Conservation (phyloP, 1,140 invertebrate species). For the Solenopsis invicta region DNA sequence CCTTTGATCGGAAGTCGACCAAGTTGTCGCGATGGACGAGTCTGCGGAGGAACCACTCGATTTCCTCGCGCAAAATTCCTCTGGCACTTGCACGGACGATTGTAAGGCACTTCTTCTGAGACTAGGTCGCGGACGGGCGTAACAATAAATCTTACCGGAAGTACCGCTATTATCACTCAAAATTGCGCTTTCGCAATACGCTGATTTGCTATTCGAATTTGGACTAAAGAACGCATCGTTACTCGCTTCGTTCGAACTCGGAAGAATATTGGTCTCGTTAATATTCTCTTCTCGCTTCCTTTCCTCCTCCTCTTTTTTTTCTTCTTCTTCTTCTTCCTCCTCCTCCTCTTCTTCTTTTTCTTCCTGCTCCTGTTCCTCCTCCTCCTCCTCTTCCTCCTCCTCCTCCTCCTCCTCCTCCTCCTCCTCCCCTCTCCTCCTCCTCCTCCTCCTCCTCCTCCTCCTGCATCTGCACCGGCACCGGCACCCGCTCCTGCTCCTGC, state of each 20-base stretch:
- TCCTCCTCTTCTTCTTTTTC: constrained; percentile 7
- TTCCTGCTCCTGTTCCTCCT: not conserved
- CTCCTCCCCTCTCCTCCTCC: not conserved
- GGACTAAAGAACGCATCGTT: constrained; percentile 59
- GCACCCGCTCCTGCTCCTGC: not conserved
- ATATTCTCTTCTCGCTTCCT: not conserved
- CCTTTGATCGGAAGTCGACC: not conserved
- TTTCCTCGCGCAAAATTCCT: constrained; percentile 27
- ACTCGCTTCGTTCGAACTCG: not conserved
- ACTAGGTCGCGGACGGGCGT: constrained; percentile 80
- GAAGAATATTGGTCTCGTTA: not conserved
- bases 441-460: constrained; percentile 4
- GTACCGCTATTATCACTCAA: constrained; percentile 72
- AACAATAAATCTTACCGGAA: constrained; percentile 63
- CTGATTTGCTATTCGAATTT: constrained; percentile 56
- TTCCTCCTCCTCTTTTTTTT: constrained; percentile 1
- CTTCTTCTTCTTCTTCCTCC: not conserved
- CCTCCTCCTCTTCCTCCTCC: not conserved
- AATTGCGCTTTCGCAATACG: constrained; percentile 64
- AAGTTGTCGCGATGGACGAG: not conserved
- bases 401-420: not conserved
- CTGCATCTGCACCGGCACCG: not conserved
- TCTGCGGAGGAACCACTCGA: not conserved
- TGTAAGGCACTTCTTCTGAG: constrained; percentile 76
- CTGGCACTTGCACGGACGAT: constrained; percentile 40